A percentile compares a stretch with the other conserved stretches of the same genome.
Conservation (phyloP, 2,888 invertebrate species). For the Drosophila anomelani region DNA sequence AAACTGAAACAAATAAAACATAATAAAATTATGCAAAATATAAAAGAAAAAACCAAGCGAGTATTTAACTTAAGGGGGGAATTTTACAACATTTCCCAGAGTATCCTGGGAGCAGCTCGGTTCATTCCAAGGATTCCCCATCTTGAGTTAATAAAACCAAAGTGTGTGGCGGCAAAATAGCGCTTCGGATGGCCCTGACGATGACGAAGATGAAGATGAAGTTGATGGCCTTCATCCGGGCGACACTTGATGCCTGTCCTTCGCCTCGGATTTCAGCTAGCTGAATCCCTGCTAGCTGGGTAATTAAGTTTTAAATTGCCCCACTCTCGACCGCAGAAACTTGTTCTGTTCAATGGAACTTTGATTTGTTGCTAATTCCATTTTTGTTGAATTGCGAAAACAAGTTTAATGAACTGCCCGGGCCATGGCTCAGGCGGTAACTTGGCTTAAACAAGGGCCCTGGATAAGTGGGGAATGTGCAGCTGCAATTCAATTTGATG, state of each 20-base stretch:
- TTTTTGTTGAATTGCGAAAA: slow-evolving; percentile 44
- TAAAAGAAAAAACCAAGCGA: slow-evolving; percentile 25
- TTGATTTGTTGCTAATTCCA: slow-evolving; percentile 51
- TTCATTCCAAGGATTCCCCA: slow-evolving; percentile 14
- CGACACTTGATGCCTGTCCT: slow-evolving; percentile 42
- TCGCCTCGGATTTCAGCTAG: slow-evolving; percentile 20
- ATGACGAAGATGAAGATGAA: slow-evolving; percentile 38
- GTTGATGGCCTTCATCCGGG: slow-evolving; percentile 30
- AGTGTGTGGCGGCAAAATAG: slow-evolving; percentile 65
- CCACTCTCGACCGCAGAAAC: slow-evolving; percentile 23
- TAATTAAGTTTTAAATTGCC: slow-evolving; percentile 45
- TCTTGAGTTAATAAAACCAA: slow-evolving; percentile 75
- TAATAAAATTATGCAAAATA: slow-evolving; percentile 79
- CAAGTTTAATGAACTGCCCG: slow-evolving; percentile 38
- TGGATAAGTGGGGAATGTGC: neutral
- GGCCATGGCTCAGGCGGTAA: slow-evolving; percentile 14
- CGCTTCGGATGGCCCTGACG: slow-evolving; percentile 31
- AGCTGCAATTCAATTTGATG: slow-evolving; percentile 24
- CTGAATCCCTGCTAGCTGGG: slow-evolving; percentile 13
- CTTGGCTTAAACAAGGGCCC: slow-evolving; percentile 15
- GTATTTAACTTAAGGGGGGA: slow-evolving; percentile 17
- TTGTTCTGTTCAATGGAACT: slow-evolving; percentile 32
- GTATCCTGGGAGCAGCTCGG: slow-evolving; percentile 15
- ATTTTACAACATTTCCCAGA: neutral
- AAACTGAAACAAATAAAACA: slow-evolving; percentile 68